A percentile compares a stretch with the other conserved stretches of the same genome.
Evolutionary conservation across 2,113 vertebrate species (phyloP).

Genomic region (Caloenas nicobarica): DNA sequence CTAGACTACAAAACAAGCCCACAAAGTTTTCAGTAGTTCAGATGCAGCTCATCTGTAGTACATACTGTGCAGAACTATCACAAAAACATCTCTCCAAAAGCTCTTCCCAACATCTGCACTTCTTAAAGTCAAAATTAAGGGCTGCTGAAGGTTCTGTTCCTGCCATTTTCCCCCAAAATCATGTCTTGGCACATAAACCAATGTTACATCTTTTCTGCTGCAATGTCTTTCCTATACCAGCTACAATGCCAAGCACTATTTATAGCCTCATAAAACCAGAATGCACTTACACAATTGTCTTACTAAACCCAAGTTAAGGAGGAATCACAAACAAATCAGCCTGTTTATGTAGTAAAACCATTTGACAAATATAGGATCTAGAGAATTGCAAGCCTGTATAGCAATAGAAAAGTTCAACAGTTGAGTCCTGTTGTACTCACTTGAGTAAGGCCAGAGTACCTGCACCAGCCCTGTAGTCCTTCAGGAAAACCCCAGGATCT

Average conservation of each 20-base stretch:
- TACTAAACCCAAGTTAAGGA: not conserved
- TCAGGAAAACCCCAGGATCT: not conserved
- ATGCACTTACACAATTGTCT: not conserved
- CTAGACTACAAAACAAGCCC: not conserved
- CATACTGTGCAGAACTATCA: not conserved
- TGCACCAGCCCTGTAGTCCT: not conserved
- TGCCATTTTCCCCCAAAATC: not conserved
- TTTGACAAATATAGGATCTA: not conserved
- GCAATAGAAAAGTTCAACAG: not conserved
- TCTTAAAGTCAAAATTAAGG: not conserved
- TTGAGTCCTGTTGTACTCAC: not conserved
- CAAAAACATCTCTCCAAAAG: not conserved
- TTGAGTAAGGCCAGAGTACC: not conserved
- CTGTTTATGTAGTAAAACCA: not conserved
- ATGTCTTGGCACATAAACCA: not conserved
- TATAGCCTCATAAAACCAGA: not conserved
- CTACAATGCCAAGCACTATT: not conserved
- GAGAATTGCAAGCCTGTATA: not conserved
- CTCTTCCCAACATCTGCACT: slow-evolving; percentile 2
- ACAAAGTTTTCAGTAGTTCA: not conserved
- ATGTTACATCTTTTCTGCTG: not conserved
- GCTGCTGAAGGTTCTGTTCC: not conserved
- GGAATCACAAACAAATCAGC: not conserved
- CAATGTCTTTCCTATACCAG: not conserved
- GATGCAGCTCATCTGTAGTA: not conserved